Evolutionary conservation across 2,797 vertebrate species (phyloP).

Genomic region (Argyrosomus regius): DNA sequence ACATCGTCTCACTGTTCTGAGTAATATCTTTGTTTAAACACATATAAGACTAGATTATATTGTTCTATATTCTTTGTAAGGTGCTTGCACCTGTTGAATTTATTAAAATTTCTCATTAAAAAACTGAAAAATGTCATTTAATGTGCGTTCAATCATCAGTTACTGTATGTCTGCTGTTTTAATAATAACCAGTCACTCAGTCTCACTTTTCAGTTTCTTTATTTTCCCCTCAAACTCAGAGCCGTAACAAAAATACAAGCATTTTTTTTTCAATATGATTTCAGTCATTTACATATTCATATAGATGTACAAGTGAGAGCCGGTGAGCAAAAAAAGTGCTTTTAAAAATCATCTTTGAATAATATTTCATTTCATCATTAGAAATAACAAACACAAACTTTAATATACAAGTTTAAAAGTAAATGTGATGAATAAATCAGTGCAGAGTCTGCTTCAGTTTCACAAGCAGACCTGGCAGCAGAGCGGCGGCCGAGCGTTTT

Average conservation of each 20-base stretch:
- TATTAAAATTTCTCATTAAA: too few species aligned
- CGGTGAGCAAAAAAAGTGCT: slow-evolving; percentile 79
- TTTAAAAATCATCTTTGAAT: slow-evolving; percentile 74
- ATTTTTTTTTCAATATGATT: slow-evolving; percentile 65
- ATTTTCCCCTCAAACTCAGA: slow-evolving; percentile 61
- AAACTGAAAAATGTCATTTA: too few species aligned
- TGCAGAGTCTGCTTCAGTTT: slow-evolving; percentile 21
- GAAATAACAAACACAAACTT: slow-evolving; percentile 7
- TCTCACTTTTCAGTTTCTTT: slow-evolving; percentile 62
- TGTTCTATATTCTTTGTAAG: too few species aligned
- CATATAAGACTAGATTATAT: too few species aligned
- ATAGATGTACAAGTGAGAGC: slow-evolving; percentile 77
- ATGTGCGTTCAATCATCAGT: not conserved
- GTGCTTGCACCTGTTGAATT: too few species aligned
- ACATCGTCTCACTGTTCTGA: too few species aligned
- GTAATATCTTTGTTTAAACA: too few species aligned
- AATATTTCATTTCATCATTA: slow-evolving; percentile 64
- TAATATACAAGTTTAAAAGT: slow-evolving; percentile 17
- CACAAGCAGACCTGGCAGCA: slow-evolving; percentile 27
- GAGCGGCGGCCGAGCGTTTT: slow-evolving; percentile 13
- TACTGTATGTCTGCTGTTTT: not conserved
- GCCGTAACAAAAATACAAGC: slow-evolving; percentile 77
- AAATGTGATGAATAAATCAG: slow-evolving; percentile 38
- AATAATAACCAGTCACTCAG: slow-evolving; percentile 27
- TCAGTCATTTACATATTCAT: slow-evolving; percentile 76